A percentile compares a stretch with the other conserved stretches of the same genome.
Conservation (phyloP, 2,113 vertebrate genomes). For the Nothoprocta pentlandii region DNA sequence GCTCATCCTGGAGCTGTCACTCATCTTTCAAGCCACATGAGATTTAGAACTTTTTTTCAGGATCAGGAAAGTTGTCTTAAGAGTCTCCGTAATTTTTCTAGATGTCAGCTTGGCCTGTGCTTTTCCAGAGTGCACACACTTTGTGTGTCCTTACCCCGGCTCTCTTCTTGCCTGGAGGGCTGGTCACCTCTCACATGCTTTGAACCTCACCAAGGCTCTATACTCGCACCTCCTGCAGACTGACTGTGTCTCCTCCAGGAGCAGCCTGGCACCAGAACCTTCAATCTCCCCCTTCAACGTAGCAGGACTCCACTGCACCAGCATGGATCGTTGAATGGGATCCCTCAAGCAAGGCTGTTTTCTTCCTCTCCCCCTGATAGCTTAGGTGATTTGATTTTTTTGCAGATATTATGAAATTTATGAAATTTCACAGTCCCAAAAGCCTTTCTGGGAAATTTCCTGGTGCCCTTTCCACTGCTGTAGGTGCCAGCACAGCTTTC, state of each 20-base stretch:
- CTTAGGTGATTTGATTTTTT: background rate
- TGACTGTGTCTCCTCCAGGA: background rate
- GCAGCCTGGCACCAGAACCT: background rate
- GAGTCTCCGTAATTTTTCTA: background rate
- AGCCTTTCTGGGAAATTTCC: background rate
- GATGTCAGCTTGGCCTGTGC: background rate
- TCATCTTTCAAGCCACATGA: background rate
- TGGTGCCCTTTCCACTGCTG: background rate
- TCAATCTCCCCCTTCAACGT: background rate
- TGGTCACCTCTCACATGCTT: background rate
- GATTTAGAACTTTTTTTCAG: background rate
- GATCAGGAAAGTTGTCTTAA: background rate
- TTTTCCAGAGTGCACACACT: background rate
- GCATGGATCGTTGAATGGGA: background rate
- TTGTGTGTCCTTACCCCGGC: fast-evolving
- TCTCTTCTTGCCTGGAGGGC: background rate
- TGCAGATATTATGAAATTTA: background rate
- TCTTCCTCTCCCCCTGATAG: background rate
- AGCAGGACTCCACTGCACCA: background rate
- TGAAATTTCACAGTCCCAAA: background rate
- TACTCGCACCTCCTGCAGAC: background rate
- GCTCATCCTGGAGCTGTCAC: background rate
- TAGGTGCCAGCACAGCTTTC: background rate
- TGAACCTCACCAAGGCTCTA: background rate
- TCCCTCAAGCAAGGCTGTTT: background rate